These are phyloP conservation scores for Xenopus tropicalis DNA, from an alignment of 2,113 vertebrate species.

Conservation along the genomic window DNA sequence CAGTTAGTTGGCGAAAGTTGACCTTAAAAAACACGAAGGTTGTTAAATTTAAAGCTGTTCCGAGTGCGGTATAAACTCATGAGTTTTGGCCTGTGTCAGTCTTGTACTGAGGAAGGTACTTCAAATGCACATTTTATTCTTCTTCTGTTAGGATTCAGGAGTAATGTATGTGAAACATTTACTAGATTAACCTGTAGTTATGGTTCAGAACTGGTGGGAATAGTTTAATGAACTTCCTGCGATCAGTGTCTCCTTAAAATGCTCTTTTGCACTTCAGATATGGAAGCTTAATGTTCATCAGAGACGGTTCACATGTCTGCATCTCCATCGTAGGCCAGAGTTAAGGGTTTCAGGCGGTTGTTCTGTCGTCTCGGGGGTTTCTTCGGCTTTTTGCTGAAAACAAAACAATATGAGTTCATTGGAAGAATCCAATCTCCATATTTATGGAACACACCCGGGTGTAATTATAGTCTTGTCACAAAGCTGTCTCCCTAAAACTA, in stretches of 20 bases:
- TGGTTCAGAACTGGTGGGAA: too few relatives aligned
- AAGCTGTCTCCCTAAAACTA: too few relatives aligned
- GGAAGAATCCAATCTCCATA: too few relatives aligned
- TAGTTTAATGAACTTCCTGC: too few relatives aligned
- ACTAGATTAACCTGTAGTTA: too few relatives aligned
- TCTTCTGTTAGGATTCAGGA: too few relatives aligned
- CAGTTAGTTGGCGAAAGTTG: constrained; percentile 43
- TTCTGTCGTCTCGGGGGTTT: constrained; percentile 94
- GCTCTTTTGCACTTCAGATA: constrained; percentile 49
- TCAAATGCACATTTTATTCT: too few relatives aligned
- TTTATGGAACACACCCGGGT: too few relatives aligned
- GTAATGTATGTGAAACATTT: too few relatives aligned
- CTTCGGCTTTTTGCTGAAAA: constrained; percentile 97
- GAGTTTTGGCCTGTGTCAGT: constrained; percentile 56
- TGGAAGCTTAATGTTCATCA: background rate
- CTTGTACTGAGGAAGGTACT: too few relatives aligned
- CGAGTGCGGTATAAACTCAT: constrained; percentile 61
- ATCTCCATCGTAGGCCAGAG: constrained; percentile 95
- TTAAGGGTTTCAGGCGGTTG: constrained; percentile 95
- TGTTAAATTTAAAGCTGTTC: constrained; percentile 57
- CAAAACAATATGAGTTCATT: background rate
- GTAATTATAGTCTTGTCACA: too few relatives aligned
- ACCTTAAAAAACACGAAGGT: constrained; percentile 52
- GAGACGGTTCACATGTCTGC: constrained; percentile 84
- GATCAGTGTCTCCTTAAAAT: too few relatives aligned